Conservation (phyloP, 2,888 invertebrate genomes). For the Mongoloraphidia duomilia region DNA sequence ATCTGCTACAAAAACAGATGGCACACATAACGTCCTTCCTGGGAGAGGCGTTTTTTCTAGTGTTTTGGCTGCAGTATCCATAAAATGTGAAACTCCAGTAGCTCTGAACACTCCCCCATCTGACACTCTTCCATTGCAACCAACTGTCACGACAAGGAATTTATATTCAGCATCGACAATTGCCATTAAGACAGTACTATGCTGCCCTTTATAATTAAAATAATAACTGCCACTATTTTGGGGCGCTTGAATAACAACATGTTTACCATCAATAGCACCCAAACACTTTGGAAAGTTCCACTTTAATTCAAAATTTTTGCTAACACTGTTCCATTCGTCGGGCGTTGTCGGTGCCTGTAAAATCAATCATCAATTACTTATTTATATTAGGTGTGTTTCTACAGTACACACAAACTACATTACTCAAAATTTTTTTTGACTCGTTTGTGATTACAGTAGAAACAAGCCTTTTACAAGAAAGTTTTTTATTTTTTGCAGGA, state of each 20-base stretch:
- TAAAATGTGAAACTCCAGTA: conserved; percentile 9
- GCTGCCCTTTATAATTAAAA: not conserved
- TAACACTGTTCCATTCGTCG: conserved; percentile 7
- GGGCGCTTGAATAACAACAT: conserved; percentile 9
- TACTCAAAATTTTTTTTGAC: no score
- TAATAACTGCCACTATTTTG: conserved; percentile 8
- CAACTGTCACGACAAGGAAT: conserved; percentile 6
- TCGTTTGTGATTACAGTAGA: no score
- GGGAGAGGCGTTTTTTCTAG: conserved; percentile 8
- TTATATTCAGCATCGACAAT: conserved; percentile 6
- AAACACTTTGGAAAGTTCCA: conserved; percentile 12
- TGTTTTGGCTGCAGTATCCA: conserved; percentile 4
- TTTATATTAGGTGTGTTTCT: no score
- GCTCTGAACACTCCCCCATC: conserved; percentile 10
- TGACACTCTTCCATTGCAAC: conserved; percentile 10
- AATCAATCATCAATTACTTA: not conserved
- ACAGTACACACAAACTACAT: no score
- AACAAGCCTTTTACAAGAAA: no score
- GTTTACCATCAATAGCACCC: conserved; percentile 11
- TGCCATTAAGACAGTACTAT: conserved; percentile 9
- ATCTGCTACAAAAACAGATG: conserved; percentile 8
- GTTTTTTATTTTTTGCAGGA: not conserved
- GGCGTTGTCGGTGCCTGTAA: conserved; percentile 7
- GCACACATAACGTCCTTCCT: conserved; percentile 7
- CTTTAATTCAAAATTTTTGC: conserved; percentile 10